Conservation (phyloP, 2,888 invertebrate genomes). For the Drosophila helvetica region DNA sequence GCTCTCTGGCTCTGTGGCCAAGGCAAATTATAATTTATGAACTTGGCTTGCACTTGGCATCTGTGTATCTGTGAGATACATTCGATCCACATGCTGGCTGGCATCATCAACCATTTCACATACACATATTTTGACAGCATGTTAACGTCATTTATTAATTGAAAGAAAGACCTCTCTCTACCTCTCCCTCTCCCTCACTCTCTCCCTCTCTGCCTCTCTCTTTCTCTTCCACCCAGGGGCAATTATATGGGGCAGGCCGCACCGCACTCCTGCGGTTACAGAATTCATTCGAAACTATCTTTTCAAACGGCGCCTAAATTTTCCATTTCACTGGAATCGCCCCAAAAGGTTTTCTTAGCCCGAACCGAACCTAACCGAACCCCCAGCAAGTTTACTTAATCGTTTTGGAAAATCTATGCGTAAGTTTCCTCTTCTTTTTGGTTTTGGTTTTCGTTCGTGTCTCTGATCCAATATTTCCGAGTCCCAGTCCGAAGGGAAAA, state of each 20-base stretch:
- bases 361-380: slow-evolving; percentile 41
- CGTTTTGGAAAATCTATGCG: slow-evolving; percentile 18
- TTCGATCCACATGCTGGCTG: slow-evolving; percentile 55
- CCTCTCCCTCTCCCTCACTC: slow-evolving; percentile 3
- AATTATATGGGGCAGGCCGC: slow-evolving; percentile 57
- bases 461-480: slow-evolving; percentile 21
- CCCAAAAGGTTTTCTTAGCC: slow-evolving; percentile 31
- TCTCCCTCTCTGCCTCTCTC: slow-evolving; percentile 13
- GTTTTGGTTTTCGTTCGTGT: slow-evolving; percentile 17
- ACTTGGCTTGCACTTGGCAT: slow-evolving; percentile 66
- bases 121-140: slow-evolving; percentile 74
- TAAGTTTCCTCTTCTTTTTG: slow-evolving; percentile 3
- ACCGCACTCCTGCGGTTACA: slow-evolving; percentile 62
- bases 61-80: slow-evolving; percentile 40
- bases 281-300: slow-evolving; percentile 47
- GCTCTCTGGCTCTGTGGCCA: slow-evolving; percentile 56
- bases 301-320: slow-evolving; percentile 59
- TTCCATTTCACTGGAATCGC: slow-evolving; percentile 70
- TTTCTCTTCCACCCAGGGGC: slow-evolving; percentile 22
- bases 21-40: slow-evolving; percentile 80
- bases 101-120: slow-evolving; percentile 69
- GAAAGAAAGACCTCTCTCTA: slow-evolving; percentile 44
- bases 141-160: slow-evolving; percentile 82
- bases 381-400: slow-evolving; percentile 43
- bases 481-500: slow-evolving; percentile 37